Evolutionary conservation across 2,888 invertebrate species (phyloP), one percentile per base, ranked within the genome.

Genomic region (Apodemia mormo): DNA sequence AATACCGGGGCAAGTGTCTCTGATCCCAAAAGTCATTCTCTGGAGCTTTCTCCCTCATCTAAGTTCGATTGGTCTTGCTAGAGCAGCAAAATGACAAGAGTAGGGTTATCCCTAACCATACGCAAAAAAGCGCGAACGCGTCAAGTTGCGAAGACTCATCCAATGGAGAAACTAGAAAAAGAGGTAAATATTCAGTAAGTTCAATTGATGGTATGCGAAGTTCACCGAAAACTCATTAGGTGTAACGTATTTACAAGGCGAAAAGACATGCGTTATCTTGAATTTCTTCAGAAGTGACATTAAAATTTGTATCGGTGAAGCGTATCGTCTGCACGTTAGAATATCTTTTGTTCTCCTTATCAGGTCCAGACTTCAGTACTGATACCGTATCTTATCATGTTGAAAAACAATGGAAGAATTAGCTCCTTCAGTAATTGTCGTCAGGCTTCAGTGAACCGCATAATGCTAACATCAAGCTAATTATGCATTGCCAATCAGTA

Each of bases 321-420:
- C 49, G 52, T 52, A 49, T n/a, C 7, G n/a, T 52, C 7, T n/a
- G 52, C 14, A 52, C 52, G 52, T 52, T n/a, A n/a, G n/a, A n/a
- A 52, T 52, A n/a, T 52, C 52, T 52, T 52, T 52, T 52, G 52
- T 52, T 52, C 52, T 12, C 12, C 14, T 61, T 61, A 61, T 61
- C 61, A 33, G 14, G 12, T 30, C 61, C 61, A 61, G 61, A 61
- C 37, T 30, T n/a, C 2, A 52, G 52, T 33, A 61, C 7, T 37
- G 61, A 61, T 61, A 61, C 14, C 37, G 33, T 37, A 61, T 61
- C 61, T 61, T 61, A 61, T 61, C 61, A 61, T 61, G 61, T 61
- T 7, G 30, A 33, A 33, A 61, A 37, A 61, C 61, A 61, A 37
- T 61, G 14, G 33, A 33, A 14, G 61, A 61, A 61, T 61, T 61